Evolutionary conservation across 2,888 invertebrate genomes (phyloP).

Genomic region (Hemithea aestivaria): DNA sequence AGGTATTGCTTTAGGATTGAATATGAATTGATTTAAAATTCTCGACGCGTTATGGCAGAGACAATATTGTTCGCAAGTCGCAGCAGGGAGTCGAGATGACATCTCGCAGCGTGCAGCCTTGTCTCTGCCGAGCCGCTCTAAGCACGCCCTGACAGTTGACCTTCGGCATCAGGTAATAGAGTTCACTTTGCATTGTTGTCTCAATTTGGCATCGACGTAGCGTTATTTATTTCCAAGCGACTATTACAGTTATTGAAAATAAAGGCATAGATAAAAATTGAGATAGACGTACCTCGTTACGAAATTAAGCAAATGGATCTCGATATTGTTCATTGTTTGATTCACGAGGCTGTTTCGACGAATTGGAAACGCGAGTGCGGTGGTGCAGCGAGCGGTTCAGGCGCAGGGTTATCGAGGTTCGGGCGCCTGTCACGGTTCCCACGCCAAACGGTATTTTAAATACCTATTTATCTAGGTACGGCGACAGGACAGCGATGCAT

Average conservation of each 20-base stretch:
- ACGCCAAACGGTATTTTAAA: constrained; percentile 75
- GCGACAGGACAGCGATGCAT: constrained; percentile 72
- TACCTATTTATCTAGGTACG: constrained; percentile 72
- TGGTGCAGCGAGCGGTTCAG: constrained; percentile 45
- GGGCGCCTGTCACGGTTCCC: constrained; percentile 73
- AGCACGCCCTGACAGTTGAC: constrained; percentile 17
- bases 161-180: constrained; percentile 30
- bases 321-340: constrained; percentile 71
- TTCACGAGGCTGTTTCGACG: constrained; percentile 34
- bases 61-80: constrained; percentile 75
- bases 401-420: constrained; percentile 56
- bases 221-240: constrained; percentile 47
- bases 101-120: constrained; percentile 74
- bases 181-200: constrained; percentile 33
- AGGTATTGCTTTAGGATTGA: constrained; percentile 49
- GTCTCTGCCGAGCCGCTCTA: constrained; percentile 49
- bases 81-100: constrained; percentile 74
- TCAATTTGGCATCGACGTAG: constrained; percentile 32
- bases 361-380: constrained; percentile 20
- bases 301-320: constrained; percentile 72
- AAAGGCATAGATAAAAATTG: constrained; percentile 61
- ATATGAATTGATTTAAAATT: constrained; percentile 74
- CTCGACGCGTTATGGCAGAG: constrained; percentile 66
- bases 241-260: constrained; percentile 60
- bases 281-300: constrained; percentile 61